Conservation (phyloP, 2,797 vertebrate genomes). For the Macroramphosus scolopax region DNA sequence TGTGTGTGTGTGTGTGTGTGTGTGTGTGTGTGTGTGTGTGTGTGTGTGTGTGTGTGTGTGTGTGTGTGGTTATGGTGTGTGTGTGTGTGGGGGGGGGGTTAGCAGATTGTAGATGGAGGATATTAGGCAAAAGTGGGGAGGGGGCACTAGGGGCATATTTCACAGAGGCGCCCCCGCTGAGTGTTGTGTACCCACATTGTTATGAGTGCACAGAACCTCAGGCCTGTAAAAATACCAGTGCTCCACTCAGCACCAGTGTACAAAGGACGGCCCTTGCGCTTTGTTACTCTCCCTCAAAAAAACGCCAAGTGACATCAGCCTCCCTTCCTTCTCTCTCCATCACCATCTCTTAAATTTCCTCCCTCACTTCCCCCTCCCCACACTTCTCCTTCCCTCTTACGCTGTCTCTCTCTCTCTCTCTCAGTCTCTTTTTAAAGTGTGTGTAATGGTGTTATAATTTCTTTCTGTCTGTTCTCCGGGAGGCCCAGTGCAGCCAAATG, state of each 20-base stretch:
- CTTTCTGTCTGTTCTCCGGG: conserved; percentile 65
- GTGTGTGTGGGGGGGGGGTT: too few relatives aligned
- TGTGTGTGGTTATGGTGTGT: background rate
- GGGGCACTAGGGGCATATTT: conserved; percentile 82
- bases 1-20: conserved; percentile 75
- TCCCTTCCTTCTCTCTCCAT: conserved; percentile 34
- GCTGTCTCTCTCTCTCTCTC: too few relatives aligned
- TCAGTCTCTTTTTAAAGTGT: conserved; percentile 60
- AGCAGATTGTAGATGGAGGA: too few relatives aligned
- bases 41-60: conserved; percentile 22
- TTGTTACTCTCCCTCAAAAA: conserved; percentile 62
- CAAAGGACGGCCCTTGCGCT: conserved; percentile 71
- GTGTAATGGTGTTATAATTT: conserved; percentile 67
- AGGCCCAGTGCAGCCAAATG: conserved; percentile 72
- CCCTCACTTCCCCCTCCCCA: too few relatives aligned
- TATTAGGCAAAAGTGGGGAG: conserved; percentile 83
- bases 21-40: conserved; percentile 3
- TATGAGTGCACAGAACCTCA: conserved; percentile 87
- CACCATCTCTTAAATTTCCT: conserved; percentile 13
- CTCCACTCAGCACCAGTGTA: conserved; percentile 75
- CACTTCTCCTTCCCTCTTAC: conserved; percentile 14
- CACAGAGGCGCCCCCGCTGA: conserved; percentile 85
- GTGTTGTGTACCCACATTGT: conserved; percentile 85
- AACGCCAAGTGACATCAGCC: conserved; percentile 69
- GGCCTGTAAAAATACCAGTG: conserved; percentile 90